Evolutionary conservation across 1,140 invertebrate genomes (phyloP), one percentile per base, ranked within the genome.

Genomic region (Radopholus similis): DNA sequence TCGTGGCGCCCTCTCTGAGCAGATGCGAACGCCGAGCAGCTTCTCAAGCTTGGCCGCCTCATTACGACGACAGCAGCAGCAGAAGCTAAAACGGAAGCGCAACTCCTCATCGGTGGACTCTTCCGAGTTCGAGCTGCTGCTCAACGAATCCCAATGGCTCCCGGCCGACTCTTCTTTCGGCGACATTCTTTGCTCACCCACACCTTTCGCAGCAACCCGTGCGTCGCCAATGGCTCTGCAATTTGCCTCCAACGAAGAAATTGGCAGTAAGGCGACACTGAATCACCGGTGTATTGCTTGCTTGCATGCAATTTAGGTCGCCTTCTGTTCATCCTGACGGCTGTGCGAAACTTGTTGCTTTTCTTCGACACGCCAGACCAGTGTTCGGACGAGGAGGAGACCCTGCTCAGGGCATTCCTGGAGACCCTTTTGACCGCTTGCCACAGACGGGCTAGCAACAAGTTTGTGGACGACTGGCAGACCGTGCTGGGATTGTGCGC

Each of bases 401-500:
- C 35, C 11, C 30, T 74, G n/a, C 77, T 74, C 47, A 26, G 5
- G 15, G 30, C 47, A 0, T 51, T 51, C 35, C 38, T 74, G 5
- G 58, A 66, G n/a, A 60, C 71, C 21, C 32, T 74, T 13, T 30
- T 77, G n/a, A 23, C 53, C 8, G 35, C 74, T 21, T 74, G 74
- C 21, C 30, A n/a, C n/a, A n/a, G n/a, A n/a, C n/a, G n/a, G n/a
- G n/a, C n/a, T n/a, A n/a, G n/a, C n/a, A n/a, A n/a, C n/a, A n/a
- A n/a, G n/a, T n/a, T n/a, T n/a, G n/a, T n/a, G 6, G 72, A 73
- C 72, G 72, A 74, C 42, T 74, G 75, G 75, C 26, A 68, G 3
- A 37, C 11, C 6, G 35, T 77, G 15, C 35, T 74, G 23, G 37
- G 32, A 18, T 21, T 32, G 8, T 77, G 70, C 60, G 64, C 57